A percentile compares a stretch with the other conserved stretches of the same genome.
These are phyloP conservation scores for Cephus nigrinus DNA, from an alignment of 2,888 invertebrate species.

Conservation along the genomic window DNA sequence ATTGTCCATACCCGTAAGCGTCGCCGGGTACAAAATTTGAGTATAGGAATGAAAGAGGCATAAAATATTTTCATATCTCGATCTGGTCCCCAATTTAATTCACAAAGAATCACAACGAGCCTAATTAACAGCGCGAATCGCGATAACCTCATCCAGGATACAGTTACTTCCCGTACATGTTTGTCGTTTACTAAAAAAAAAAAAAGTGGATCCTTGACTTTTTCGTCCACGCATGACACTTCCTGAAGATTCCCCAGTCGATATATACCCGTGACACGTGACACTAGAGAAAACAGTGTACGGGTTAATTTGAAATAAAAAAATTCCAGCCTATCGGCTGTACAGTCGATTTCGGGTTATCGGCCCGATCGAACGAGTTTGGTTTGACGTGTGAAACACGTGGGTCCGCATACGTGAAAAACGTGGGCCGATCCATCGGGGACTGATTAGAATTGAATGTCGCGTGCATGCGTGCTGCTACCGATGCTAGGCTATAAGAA, in stretches of 20 bases:
- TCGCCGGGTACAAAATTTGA: background rate
- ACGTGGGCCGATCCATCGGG: background rate
- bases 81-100: background rate
- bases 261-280: background rate
- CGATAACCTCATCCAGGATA: background rate
- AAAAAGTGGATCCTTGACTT: background rate
- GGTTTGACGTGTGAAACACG: background rate
- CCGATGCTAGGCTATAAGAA: background rate
- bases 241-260: background rate
- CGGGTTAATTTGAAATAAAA: background rate
- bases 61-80: background rate
- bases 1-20: background rate
- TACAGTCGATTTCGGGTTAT: background rate
- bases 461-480: conserved; percentile 10
- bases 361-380: background rate
- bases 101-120: background rate
- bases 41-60: background rate
- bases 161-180: background rate
- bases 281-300: background rate
- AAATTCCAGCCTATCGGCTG: background rate
- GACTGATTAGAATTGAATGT: conserved; percentile 4
- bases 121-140: background rate
- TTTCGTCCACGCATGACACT: background rate
- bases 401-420: background rate
- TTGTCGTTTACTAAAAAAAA: background rate